These are phyloP conservation scores for Siniperca obscura DNA, from an alignment of 2,797 vertebrate species.

Conservation along the genomic window DNA sequence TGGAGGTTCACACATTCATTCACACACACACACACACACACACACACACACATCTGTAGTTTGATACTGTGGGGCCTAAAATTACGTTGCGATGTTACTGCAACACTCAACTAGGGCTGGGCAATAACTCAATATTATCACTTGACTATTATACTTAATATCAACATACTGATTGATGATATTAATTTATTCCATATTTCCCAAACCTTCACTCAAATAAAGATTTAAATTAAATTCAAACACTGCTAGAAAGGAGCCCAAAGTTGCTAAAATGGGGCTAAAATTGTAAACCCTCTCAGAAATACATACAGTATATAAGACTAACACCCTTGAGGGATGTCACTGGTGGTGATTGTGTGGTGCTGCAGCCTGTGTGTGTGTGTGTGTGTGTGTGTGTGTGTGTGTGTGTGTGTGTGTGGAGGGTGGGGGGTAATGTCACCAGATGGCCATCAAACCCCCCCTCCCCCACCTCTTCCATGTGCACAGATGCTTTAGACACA, in stretches of 20 bases:
- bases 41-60: neutral
- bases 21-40: neutral
- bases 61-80: conserved; percentile 6
- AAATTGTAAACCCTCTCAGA: neutral
- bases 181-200: neutral
- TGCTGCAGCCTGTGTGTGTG: conserved; percentile 11
- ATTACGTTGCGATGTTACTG: neutral
- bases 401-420: conserved; percentile 24
- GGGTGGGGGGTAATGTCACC: conserved; percentile 39
- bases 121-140: neutral
- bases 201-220: neutral
- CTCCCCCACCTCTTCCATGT: conserved; percentile 25
- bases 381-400: conserved; percentile 30
- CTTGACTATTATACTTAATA: neutral
- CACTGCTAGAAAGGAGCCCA: neutral
- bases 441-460: conserved; percentile 60
- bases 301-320: neutral
- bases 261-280: neutral
- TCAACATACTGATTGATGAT: neutral
- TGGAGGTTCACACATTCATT: conserved; percentile 3
- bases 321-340: conserved; percentile 4
- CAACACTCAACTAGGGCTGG: neutral
- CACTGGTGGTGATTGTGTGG: conserved; percentile 11
- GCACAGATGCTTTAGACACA: conserved; percentile 47
- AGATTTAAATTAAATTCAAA: neutral